Percentiles rank a stretch among this genome's conserved stretches.
phyloP scores from a whole-genome alignment of 2,797 vertebrate genomes.

The Premnoplex brunnescens region DNA sequence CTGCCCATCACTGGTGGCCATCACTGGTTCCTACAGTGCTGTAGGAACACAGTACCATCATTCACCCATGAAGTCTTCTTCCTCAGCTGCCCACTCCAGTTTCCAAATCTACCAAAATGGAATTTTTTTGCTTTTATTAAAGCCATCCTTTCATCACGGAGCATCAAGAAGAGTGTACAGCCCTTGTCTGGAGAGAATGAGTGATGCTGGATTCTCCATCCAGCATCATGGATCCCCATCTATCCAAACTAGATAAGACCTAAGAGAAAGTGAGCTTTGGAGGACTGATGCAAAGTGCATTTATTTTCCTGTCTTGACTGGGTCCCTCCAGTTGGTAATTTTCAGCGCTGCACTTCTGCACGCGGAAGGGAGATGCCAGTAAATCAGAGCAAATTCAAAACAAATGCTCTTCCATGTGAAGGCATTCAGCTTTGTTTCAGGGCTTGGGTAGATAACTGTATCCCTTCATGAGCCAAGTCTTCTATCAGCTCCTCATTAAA shows the following conservation, averaged over 20 bases:
- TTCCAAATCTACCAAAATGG: not conserved
- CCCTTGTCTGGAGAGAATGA: not conserved
- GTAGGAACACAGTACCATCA: not conserved
- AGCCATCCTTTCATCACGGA: not conserved
- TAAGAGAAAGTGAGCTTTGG: constrained; percentile 27
- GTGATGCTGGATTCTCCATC: not conserved
- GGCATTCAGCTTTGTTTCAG: constrained; percentile 44
- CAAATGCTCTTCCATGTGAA: constrained; percentile 77
- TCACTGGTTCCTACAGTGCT: not conserved
- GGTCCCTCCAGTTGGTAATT: constrained; percentile 60
- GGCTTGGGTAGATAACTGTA: constrained; percentile 26
- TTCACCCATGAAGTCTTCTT: not conserved
- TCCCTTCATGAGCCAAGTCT: constrained; percentile 55
- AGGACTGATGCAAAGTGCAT: not conserved
- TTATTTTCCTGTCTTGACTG: constrained; percentile 58
- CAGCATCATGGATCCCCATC: not conserved
- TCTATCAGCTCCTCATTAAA: constrained; percentile 60
- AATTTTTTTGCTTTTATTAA: not conserved
- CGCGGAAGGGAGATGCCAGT: constrained; percentile 47
- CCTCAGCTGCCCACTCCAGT: not conserved
- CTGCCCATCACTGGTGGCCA: not conserved
- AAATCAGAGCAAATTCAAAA: constrained; percentile 79
- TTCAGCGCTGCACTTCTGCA: constrained; percentile 13
- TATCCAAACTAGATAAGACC: not conserved
- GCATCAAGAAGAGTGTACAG: not conserved